Percentiles rank a stretch among this genome's conserved stretches.
Conservation (phyloP, 2,113 vertebrate species). For the Budorcas taxicolor region DNA sequence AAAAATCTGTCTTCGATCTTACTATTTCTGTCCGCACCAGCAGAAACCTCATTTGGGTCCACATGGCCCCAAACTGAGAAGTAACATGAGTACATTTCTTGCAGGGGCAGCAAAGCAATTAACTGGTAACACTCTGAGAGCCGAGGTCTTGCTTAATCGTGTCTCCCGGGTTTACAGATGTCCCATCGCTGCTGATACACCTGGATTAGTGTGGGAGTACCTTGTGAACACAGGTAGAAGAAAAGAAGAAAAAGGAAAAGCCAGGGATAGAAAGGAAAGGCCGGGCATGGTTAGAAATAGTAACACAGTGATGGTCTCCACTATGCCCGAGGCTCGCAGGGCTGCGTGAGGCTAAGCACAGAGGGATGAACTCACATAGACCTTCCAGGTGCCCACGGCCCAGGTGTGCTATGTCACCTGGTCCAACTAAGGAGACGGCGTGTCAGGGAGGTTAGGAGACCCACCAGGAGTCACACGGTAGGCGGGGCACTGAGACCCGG, state of each 20-base stretch:
- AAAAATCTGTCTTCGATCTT: background rate
- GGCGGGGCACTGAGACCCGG: background rate
- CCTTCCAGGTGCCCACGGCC: fast-evolving
- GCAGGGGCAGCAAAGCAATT: background rate
- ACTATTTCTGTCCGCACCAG: background rate
- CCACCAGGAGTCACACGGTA: background rate
- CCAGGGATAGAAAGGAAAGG: background rate
- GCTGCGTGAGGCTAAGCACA: background rate
- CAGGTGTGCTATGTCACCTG: fast-evolving
- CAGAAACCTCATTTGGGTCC: background rate
- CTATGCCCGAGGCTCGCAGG: fast-evolving
- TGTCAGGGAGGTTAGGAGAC: background rate
- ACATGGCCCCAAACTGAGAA: background rate
- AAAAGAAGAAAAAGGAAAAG: background rate
- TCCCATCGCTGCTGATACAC: background rate
- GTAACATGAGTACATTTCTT: background rate
- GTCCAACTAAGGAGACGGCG: too few species aligned
- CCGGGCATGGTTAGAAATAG: background rate
- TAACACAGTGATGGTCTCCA: background rate
- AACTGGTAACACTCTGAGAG: background rate
- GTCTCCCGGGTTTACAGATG: background rate
- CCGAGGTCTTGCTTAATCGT: background rate
- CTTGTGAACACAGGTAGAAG: background rate
- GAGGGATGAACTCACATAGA: fast-evolving
- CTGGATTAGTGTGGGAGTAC: background rate